These are phyloP conservation scores for Hyperoodon ampullatus DNA, from an alignment of 2,113 vertebrate species.

Conservation along the genomic window DNA sequence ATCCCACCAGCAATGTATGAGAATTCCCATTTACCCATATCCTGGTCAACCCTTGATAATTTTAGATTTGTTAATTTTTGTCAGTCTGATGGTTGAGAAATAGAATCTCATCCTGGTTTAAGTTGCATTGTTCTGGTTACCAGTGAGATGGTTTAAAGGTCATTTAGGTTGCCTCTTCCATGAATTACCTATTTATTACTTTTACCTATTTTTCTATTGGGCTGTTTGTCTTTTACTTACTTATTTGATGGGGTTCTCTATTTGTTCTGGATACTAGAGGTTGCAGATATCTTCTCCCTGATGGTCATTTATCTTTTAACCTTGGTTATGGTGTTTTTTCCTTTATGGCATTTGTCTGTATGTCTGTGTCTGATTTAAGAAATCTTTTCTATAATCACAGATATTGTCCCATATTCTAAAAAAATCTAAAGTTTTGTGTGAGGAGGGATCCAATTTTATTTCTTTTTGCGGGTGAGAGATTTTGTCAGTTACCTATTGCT, in stretches of 20 bases:
- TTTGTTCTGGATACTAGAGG: background rate
- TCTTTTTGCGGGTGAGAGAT: background rate
- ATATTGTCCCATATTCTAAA: background rate
- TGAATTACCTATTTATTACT: background rate
- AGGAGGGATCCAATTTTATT: background rate
- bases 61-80: slow-evolving; percentile 15
- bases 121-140: background rate
- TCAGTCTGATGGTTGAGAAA: background rate
- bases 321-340: background rate
- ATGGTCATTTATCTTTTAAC: background rate
- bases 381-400: background rate
- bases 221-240: background rate
- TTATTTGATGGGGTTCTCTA: background rate
- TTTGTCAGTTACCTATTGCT: background rate
- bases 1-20: background rate
- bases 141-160: background rate
- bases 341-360: background rate
- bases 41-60: background rate
- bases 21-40: background rate
- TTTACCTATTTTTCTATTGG: background rate
- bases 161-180: background rate
- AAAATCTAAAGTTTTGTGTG: background rate
- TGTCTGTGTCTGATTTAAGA: background rate
- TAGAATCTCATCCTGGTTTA: background rate
- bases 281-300: background rate